Conservation (phyloP, 1,140 invertebrate species). For the Geopemphigus sp. region DNA sequence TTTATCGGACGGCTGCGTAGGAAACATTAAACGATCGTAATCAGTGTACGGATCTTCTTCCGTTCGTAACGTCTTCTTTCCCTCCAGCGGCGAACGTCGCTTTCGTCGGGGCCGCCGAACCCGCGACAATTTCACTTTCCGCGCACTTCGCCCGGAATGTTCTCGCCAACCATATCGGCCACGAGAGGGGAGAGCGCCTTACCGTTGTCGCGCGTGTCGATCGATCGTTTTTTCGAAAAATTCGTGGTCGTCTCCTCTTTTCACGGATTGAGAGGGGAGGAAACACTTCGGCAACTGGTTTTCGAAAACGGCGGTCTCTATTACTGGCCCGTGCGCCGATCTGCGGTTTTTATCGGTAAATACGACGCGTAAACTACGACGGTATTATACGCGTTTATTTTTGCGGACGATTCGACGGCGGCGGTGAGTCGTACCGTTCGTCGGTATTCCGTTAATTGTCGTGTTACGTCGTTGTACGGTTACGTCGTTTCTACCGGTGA, state of each 20-base stretch:
- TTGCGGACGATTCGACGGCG: background rate
- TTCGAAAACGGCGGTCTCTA: background rate
- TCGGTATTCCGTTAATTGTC: background rate
- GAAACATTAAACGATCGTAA: background rate
- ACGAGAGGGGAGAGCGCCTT: background rate
- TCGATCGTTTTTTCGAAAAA: too few species aligned
- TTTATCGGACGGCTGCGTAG: too few species aligned
- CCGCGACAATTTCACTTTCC: slow-evolving; percentile 7
- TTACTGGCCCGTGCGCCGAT: slow-evolving; percentile 5
- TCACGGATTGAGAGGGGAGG: too few species aligned
- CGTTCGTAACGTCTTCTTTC: background rate
- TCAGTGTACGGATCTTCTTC: background rate
- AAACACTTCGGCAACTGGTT: too few species aligned
- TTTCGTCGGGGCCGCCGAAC: background rate
- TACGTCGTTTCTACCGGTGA: background rate
- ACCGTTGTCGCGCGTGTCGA: too few species aligned
- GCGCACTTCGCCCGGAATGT: background rate
- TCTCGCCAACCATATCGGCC: background rate
- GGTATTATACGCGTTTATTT: background rate
- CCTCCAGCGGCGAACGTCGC: background rate
- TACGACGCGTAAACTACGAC: background rate
- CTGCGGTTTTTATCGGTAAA: background rate
- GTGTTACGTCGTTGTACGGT: background rate
- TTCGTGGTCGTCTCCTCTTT: too few species aligned
- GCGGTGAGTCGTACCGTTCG: background rate